Base-by-base conservation (phyloP, 2,888 invertebrate species). In the Vandiemenella viatica region DNA sequence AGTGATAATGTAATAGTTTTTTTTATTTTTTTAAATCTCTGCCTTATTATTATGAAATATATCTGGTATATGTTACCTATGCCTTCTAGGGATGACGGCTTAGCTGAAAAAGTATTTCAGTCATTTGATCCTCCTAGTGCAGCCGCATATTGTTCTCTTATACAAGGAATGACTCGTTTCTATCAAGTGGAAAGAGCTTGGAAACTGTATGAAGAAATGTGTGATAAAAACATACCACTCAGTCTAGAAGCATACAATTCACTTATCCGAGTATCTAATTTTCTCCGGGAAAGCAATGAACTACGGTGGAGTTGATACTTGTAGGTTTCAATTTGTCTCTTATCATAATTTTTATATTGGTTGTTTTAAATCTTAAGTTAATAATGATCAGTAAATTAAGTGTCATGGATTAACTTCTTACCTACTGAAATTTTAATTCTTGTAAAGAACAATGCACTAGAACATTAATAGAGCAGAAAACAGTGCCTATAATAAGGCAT, bases 101-200 rank as follows among this genome's bases (percentile, higher is more conserved):
- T 82, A 32, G 83, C 89, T 5, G 84, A 89, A 58, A 72, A 77
- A 61, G 65, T 93, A 8, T 93, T 90, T 63, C 68, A 72, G 45
- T 71, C 78, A 58, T 68, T 88, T 61, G 73, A 83, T 56, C 73
- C 75, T 15, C 83, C 83, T 59, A 76, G 75, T 18, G 64, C 80
- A 0, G 71, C 73, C 59, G 77, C 84, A 1, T 88, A 87, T 59
- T 83, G 81, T 55, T 72, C 84, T 2, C 66, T 92, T 44, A 85
- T 93, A 51, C 79, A 81, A 61, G 92, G 91, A 44, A 82, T 85
- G 78, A 75, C 79, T 3, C 89, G 86, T 65, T 82, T 79, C 38
- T 51, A 54, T 38, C 61, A 79, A 72, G 74, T 77, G 4, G 78
- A 82, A 43, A 67, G 76, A 55, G 82, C 83, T 0, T 76, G 75